Evolutionary conservation across 2,797 vertebrate species (phyloP), one percentile per base, ranked within the genome.

Genomic region (Smutsia gigantea): DNA sequence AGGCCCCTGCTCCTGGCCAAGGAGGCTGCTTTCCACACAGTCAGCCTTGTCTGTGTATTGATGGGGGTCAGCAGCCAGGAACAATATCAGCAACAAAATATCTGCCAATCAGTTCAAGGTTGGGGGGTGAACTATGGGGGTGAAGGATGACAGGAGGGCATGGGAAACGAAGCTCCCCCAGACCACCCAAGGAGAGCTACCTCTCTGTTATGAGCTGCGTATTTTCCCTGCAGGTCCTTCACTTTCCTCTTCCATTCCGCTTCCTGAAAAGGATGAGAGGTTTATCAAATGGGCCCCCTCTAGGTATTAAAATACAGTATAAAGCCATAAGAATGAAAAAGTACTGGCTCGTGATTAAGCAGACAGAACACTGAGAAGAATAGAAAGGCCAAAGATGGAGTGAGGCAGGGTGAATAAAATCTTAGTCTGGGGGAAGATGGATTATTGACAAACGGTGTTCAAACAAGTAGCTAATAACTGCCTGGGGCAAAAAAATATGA

Each of bases 221-320:
- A 95, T 31, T 97, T 89, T 64, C 96, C 96, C 5, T 98, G 97
- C 61, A 98, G 49, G 55, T 98, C 98, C 91, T 97, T 98, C 57
- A 98, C 55, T 66, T 94, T 98, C 39, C 85, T 98, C 83, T 97
- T 98, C 98, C 97, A 98, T 68, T 98, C 97, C 27, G 85, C 93
- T 87, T 97, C 97, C 98, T 99, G 97, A 86, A 98, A 97, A 85
- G 68, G 49, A 94, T 63, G 4, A 95, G 93, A 57, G 69, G 86
- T 25, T 85, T 51, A 49, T 71, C 7, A 59, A 69, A 31, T n/a
- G 69, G 49, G 21, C 14, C 39, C 69, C 9, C 42, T 75, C 23
- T 29, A n/a, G 19, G 78, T 78, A 87, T 71, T 42, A 34, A 87
- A 88, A 69, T 66, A 85, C 51, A 55, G 17, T 64, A 79, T 25